phyloP scores from a whole-genome alignment of 64 coral and sea anemone species.

The Pocillopora damicornis region DNA sequence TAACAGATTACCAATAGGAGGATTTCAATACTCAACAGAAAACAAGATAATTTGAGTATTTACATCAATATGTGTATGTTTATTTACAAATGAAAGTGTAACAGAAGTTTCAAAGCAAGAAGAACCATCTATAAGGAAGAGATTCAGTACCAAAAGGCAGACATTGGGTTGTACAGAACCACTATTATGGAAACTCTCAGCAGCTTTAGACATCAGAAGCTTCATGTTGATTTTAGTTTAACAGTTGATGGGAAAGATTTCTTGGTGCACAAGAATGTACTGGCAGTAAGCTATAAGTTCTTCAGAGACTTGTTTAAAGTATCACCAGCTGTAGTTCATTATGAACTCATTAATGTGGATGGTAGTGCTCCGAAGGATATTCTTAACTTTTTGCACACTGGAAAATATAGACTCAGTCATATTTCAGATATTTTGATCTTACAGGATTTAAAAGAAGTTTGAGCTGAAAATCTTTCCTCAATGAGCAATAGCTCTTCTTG shows the following conservation, averaged over 20 bases:
- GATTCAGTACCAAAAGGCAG: not conserved
- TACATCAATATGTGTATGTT: too few relatives aligned
- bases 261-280: constrained; percentile 20
- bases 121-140: not conserved
- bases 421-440: constrained; percentile 4
- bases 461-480: not conserved
- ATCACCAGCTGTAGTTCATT: not conserved
- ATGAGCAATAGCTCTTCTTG: not conserved
- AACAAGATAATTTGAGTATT: too few relatives aligned
- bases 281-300: constrained; percentile 4
- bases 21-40: too few relatives aligned
- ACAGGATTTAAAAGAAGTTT: not conserved
- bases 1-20: too few relatives aligned
- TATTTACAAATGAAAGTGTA: too few relatives aligned
- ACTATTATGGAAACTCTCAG: constrained; percentile 17
- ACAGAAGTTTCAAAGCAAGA: not conserved
- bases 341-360: constrained; percentile 16
- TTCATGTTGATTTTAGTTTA: not conserved
- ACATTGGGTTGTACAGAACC: not conserved
- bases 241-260: not conserved
- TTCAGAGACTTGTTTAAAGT: constrained; percentile 9
- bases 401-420: constrained; percentile 7
- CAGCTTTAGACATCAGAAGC: not conserved
- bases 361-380: not conserved
- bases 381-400: constrained; percentile 17